Evolutionary conservation across 2,113 vertebrate species (phyloP).

Genomic region (Holacanthus passer): DNA sequence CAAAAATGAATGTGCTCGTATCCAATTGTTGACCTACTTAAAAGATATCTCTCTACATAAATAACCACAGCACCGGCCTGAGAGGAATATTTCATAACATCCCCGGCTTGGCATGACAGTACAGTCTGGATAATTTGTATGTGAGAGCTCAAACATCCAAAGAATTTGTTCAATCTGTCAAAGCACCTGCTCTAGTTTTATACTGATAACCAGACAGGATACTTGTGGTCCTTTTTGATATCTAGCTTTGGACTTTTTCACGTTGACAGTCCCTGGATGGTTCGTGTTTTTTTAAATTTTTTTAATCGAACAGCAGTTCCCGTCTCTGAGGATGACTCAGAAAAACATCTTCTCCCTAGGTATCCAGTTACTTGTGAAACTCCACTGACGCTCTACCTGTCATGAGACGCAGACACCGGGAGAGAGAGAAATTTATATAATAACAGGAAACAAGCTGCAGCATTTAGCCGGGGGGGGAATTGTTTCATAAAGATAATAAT

Average conservation of each 20-base stretch:
- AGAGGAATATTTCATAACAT: constrained; percentile 47
- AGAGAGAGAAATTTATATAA: constrained; percentile 4
- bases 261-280: background rate
- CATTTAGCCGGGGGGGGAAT: constrained; percentile 30
- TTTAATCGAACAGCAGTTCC: constrained; percentile 1
- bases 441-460: constrained; percentile 36
- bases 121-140: constrained; percentile 25
- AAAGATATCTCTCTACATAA: constrained; percentile 57
- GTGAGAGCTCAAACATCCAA: constrained; percentile 12
- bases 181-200: constrained; percentile 34
- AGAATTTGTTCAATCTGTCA: constrained; percentile 31
- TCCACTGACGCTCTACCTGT: constrained; percentile 37
- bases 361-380: constrained; percentile 7
- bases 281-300: constrained; percentile 9
- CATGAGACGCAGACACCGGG: constrained; percentile 5
- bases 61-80: constrained; percentile 45
- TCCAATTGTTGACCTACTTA: constrained; percentile 68
- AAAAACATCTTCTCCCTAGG: constrained; percentile 12
- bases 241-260: background rate
- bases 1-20: constrained; percentile 37
- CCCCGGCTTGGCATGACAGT: constrained; percentile 8
- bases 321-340: background rate
- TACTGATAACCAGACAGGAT: constrained; percentile 8
- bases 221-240: background rate
- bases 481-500: constrained; percentile 42